Evolutionary conservation across 37 sponge, comb jelly and placozoan genomes (phyloP).

Genomic region (Beroe forskalii): DNA sequence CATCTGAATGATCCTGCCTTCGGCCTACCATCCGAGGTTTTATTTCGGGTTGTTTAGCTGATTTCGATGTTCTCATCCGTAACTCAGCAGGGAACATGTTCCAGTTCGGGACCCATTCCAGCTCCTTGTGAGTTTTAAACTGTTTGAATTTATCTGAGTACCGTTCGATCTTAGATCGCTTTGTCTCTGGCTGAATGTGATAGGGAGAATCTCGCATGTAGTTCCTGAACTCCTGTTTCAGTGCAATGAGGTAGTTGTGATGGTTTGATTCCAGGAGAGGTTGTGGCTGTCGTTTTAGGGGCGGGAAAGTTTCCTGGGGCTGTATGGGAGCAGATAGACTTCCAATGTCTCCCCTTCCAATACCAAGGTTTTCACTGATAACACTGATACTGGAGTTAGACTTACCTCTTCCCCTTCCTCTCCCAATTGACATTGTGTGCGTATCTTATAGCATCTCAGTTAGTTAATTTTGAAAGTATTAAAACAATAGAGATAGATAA

Average conservation of each 20-base stretch:
- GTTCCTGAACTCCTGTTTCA: constrained; percentile 58
- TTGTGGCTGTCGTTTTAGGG: constrained; percentile 15
- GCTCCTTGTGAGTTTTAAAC: constrained; percentile 40
- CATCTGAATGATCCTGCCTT: constrained; percentile 39
- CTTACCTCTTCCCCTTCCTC: constrained; percentile 35
- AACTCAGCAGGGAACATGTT: constrained; percentile 42
- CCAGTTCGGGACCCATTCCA: constrained; percentile 61
- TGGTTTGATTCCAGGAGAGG: constrained; percentile 32
- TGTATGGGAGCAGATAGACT: constrained; percentile 20
- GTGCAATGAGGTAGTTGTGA: constrained; percentile 60
- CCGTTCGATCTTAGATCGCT: constrained; percentile 34
- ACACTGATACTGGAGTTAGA: constrained; percentile 59
- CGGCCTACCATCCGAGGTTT: constrained; percentile 45
- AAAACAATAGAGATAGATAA: background rate
- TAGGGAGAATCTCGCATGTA: constrained; percentile 62
- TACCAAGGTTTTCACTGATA: constrained; percentile 56
- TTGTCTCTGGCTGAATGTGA: constrained; percentile 41
- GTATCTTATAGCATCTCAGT: too few relatives aligned
- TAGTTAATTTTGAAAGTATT: background rate
- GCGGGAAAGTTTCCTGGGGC: constrained; percentile 31
- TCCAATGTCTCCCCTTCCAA: constrained; percentile 35
- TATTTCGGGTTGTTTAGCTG: constrained; percentile 39
- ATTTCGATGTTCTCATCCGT: constrained; percentile 49
- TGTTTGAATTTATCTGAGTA: constrained; percentile 56
- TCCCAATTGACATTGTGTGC: constrained; percentile 14